These are phyloP conservation scores for Apodemia hepburni DNA, from an alignment of 2,888 invertebrate genomes.

Conservation along the genomic window DNA sequence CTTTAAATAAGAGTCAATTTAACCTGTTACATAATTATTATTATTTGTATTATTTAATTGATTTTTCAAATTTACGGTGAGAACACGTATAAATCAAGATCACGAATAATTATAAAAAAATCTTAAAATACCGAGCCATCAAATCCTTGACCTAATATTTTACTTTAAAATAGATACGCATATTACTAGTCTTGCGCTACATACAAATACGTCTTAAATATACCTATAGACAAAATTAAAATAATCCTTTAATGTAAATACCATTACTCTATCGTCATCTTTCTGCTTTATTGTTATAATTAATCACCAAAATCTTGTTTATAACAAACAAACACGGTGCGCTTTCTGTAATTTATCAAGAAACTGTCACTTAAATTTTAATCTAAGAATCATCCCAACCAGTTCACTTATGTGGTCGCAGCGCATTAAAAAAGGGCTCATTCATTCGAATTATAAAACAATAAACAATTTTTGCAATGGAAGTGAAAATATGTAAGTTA, in stretches of 20 bases:
- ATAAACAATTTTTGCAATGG: neutral
- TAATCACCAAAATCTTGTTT: neutral
- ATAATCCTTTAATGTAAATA: neutral
- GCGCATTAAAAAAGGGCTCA: neutral
- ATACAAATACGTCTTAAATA: neutral
- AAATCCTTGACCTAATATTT: conserved; percentile 74
- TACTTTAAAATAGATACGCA: conserved; percentile 66
- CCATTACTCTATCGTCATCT: neutral
- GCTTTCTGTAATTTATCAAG: neutral
- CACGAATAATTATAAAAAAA: neutral
- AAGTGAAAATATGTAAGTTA: conserved; percentile 32
- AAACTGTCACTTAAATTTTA: neutral
- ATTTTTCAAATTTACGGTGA: neutral
- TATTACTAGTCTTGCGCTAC: conserved; percentile 57
- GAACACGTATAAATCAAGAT: neutral
- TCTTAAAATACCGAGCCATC: conserved; percentile 23
- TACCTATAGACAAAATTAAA: neutral
- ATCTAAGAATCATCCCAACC: neutral
- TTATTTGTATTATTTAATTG: neutral
- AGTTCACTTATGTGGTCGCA: neutral
- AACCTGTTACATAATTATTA: neutral
- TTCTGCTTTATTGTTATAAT: neutral
- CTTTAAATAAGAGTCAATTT: neutral
- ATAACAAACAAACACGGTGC: neutral
- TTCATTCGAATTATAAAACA: neutral